Base-by-base conservation (phyloP, 2,888 invertebrate genomes). In the Subacronicta megacephala region DNA sequence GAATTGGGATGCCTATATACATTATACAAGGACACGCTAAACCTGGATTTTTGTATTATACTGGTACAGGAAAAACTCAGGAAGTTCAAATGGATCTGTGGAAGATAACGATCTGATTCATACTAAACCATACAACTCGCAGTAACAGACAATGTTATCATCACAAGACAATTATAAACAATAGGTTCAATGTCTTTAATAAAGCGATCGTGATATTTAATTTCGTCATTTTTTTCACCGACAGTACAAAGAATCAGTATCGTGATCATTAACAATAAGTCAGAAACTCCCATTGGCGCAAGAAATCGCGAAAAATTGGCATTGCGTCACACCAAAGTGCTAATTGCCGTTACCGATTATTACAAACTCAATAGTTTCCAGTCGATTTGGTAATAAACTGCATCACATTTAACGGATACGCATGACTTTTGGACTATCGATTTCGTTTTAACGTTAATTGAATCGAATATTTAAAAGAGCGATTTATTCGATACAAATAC, bases 251-350 rank as follows among this genome's bases (percentile, higher is more conserved):
- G 15, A 45, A 38, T 46, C 12, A 78, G 72, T 87, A 80, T 84
- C 90, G 90, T 92, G 91, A 89, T 88, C 81, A 81, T 78, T 73
- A 87, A 90, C 92, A 92, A 91, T 92, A 89, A 90, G 75, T 77
- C 72, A 70, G 68, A 77, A 83, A 84, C 84, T 89, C 88, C 83
- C 87, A 90, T 84, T 81, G 81, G 75, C 80, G 84, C 85, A 88
- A 83, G 86, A 89, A 92, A 92, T 89, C 83, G 84, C 81, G 77
- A 84, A 88, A 90, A 90, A 88, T 88, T 84, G 75, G 75, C 54
- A 67, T 93, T 92, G 84, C 91, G 82, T 89, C 88, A 93, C 78
- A 88, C 73, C 66, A 66, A 77, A 75, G 72, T 77, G 75, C 70
- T 90, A 92, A 91, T 92, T 91, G 86, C 75, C 86, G 88, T 89